Evolutionary conservation across 2,113 vertebrate species (phyloP).

Genomic region (Anthoscopus minutus): DNA sequence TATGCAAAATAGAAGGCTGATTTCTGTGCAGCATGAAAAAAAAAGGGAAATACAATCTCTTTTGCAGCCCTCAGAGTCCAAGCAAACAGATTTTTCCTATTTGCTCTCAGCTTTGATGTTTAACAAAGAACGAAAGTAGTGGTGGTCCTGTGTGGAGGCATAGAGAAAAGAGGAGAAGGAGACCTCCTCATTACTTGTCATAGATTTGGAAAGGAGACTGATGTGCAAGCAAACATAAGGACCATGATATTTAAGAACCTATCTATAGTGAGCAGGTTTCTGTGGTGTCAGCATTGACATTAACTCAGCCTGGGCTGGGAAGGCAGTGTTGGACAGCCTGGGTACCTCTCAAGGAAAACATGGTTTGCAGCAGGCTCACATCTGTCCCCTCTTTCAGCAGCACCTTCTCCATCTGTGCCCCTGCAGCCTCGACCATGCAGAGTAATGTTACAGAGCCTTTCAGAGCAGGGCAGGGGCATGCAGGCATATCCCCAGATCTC

Average conservation of each 20-base stretch:
- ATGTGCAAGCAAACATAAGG: not conserved
- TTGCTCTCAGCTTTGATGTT: not conserved
- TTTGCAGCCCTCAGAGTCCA: not conserved
- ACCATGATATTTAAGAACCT: not conserved
- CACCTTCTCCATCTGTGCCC: not conserved
- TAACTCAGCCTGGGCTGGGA: not conserved
- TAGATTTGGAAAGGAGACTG: not conserved
- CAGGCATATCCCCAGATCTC: not conserved
- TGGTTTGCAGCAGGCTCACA: not conserved
- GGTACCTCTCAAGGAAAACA: not conserved
- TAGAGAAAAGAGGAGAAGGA: not conserved
- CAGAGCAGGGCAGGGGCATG: not conserved
- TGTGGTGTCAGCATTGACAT: not conserved
- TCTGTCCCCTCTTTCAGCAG: not conserved
- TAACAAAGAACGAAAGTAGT: not conserved
- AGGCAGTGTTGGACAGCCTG: not conserved
- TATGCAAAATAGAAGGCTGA: not conserved
- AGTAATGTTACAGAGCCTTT: not conserved
- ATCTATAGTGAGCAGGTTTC: not conserved
- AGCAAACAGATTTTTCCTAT: not conserved
- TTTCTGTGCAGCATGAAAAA: not conserved
- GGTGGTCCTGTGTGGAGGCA: not conserved
- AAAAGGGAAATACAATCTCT: not conserved
- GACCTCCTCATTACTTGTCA: not conserved
- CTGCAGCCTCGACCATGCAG: not conserved